Evolutionary conservation across 2,888 invertebrate species (phyloP).

Genomic region (Falcaria lacertinaria): DNA sequence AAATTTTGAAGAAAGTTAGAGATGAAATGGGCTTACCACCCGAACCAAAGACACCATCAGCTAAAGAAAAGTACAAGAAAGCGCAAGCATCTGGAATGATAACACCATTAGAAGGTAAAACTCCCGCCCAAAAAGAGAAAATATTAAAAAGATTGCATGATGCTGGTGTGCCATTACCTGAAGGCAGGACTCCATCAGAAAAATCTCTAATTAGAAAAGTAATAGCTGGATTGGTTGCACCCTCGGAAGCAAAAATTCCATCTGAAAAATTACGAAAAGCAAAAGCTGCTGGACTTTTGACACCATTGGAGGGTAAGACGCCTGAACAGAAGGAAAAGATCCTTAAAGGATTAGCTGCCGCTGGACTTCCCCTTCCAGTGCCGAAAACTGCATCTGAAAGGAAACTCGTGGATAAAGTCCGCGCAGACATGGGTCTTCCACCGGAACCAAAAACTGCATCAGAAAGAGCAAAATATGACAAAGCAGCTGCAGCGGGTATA

Average conservation of each 20-base stretch:
- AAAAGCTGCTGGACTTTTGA: slow-evolving; percentile 15
- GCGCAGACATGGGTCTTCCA: slow-evolving; percentile 25
- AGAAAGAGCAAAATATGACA: slow-evolving; percentile 16
- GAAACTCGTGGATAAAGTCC: slow-evolving; percentile 17
- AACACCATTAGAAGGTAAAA: slow-evolving; percentile 22
- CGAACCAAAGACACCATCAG: slow-evolving; percentile 19
- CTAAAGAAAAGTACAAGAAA: slow-evolving; percentile 9
- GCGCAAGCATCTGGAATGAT: slow-evolving; percentile 6
- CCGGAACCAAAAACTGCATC: slow-evolving; percentile 28
- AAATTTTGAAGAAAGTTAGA: background rate
- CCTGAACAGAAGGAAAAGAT: slow-evolving; percentile 15
- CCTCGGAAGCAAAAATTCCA: slow-evolving; percentile 19
- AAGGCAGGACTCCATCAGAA: slow-evolving; percentile 16
- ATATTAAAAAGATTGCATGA: slow-evolving; percentile 5
- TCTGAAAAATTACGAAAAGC: slow-evolving; percentile 4
- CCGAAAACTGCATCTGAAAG: slow-evolving; percentile 17
- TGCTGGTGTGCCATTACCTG: slow-evolving; percentile 16
- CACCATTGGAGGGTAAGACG: slow-evolving; percentile 14
- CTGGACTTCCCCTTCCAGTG: slow-evolving; percentile 16
- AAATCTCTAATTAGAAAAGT: slow-evolving; percentile 13
- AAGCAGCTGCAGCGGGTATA: slow-evolving; percentile 22
- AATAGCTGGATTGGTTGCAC: slow-evolving; percentile 14
- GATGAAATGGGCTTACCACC: slow-evolving; percentile 18
- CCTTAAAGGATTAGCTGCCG: background rate
- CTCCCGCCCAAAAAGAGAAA: slow-evolving; percentile 16